Evolutionary conservation across 1,140 invertebrate species (phyloP).

Genomic region (Halesus radiatus): DNA sequence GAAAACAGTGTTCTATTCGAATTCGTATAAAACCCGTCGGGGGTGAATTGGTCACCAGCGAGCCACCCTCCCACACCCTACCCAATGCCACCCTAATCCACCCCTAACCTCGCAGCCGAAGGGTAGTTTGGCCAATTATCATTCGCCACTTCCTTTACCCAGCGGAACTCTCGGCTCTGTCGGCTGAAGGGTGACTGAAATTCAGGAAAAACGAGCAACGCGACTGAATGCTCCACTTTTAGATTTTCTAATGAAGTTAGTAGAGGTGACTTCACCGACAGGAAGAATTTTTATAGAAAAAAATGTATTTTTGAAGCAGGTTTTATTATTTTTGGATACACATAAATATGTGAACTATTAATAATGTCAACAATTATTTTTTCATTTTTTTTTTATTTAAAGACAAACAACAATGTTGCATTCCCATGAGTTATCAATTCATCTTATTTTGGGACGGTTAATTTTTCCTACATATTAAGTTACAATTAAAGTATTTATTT

Average conservation of each 20-base stretch:
- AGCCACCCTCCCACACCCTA: neutral
- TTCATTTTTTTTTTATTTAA: no score
- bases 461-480: no score
- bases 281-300: no score
- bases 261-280: no score
- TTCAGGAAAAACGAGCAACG: neutral
- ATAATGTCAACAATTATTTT: no score
- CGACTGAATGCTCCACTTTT: neutral
- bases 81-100: neutral
- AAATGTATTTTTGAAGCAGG: no score
- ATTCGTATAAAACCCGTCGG: neutral
- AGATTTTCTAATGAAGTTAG: neutral
- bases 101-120: neutral
- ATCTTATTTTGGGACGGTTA: no score
- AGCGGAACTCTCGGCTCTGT: constrained; percentile 6
- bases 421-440: no score
- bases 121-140: constrained; percentile 31
- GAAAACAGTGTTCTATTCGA: constrained; percentile 11
- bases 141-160: constrained; percentile 23
- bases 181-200: constrained; percentile 5
- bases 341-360: no score
- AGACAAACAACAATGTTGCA: no score
- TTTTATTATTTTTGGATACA: no score
- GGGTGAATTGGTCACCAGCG: constrained; percentile 3
- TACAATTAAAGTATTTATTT: no score